Percentiles rank a stretch among this genome's conserved stretches.
Conservation (phyloP, 2,113 vertebrate species). For the Apodemus speciosus region DNA sequence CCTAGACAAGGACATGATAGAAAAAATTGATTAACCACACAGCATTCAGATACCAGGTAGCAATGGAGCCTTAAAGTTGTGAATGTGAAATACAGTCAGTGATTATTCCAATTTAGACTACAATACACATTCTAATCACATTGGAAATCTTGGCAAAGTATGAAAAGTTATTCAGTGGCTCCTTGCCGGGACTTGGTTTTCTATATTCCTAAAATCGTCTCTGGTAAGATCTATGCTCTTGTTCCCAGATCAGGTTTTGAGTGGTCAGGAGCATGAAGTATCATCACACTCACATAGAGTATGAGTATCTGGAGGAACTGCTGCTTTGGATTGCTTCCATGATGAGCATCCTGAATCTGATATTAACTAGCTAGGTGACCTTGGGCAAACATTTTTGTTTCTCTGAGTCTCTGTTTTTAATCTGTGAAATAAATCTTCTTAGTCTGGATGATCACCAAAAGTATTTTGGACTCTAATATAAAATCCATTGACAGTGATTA, state of each 20-base stretch:
- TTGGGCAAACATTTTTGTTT: constrained; percentile 42
- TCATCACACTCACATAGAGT: background rate
- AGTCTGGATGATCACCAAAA: background rate
- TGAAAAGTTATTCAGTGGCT: constrained; percentile 22
- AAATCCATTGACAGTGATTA: constrained; percentile 4
- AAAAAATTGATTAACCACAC: constrained; percentile 11
- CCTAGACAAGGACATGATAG: constrained; percentile 28
- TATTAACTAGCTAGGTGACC: constrained; percentile 5
- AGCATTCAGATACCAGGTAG: background rate
- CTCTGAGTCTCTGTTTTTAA: constrained; percentile 19
- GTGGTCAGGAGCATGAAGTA: background rate
- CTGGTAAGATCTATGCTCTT: background rate
- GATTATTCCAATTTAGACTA: constrained; percentile 18
- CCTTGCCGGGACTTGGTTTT: background rate
- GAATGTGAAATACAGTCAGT: constrained; percentile 22
- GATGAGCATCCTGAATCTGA: background rate
- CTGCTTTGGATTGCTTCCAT: background rate
- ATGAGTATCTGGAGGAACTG: constrained; percentile 6
- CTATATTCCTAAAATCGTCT: background rate
- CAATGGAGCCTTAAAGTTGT: background rate
- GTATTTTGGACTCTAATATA: constrained; percentile 21
- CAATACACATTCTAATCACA: constrained; percentile 2
- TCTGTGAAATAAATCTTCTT: constrained; percentile 24
- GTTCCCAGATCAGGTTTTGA: background rate
- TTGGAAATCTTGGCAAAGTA: background rate